These are phyloP conservation scores for Picathartes gymnocephalus DNA, from an alignment of 2,113 vertebrate species.

Conservation along the genomic window DNA sequence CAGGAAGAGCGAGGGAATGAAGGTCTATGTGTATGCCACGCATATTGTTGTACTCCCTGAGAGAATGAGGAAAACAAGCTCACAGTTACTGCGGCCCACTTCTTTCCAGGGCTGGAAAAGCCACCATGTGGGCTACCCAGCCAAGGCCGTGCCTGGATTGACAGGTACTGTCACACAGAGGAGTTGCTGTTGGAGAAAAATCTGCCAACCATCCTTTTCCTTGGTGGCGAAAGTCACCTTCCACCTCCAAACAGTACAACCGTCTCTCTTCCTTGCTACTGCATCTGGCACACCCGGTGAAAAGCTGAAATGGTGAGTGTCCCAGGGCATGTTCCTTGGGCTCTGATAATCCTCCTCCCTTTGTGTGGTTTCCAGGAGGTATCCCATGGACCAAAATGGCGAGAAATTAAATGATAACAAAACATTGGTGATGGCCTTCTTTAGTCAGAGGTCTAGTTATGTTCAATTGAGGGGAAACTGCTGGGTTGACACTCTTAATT, in stretches of 20 bases:
- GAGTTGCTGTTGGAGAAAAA: neutral
- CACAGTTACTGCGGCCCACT: neutral
- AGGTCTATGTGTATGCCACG: accelerated
- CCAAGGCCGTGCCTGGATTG: neutral
- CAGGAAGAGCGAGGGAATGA: neutral
- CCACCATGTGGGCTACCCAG: neutral
- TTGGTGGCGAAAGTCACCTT: neutral
- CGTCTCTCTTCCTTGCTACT: neutral
- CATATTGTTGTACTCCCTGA: neutral
- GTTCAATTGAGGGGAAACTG: neutral
- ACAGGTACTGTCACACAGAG: neutral
- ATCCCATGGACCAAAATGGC: neutral
- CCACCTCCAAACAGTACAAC: accelerated
- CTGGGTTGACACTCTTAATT: neutral
- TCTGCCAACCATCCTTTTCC: neutral
- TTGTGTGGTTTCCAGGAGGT: neutral
- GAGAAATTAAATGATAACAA: neutral
- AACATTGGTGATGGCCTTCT: neutral
- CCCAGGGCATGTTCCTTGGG: neutral
- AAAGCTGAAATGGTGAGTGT: neutral
- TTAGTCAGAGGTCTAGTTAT: neutral
- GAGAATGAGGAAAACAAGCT: neutral
- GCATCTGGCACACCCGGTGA: neutral
- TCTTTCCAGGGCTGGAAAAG: neutral
- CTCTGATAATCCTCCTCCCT: neutral